Evolutionary conservation across 92 coral and sea anemone species (phyloP).

Genomic region (Epizoanthus scotinus): DNA sequence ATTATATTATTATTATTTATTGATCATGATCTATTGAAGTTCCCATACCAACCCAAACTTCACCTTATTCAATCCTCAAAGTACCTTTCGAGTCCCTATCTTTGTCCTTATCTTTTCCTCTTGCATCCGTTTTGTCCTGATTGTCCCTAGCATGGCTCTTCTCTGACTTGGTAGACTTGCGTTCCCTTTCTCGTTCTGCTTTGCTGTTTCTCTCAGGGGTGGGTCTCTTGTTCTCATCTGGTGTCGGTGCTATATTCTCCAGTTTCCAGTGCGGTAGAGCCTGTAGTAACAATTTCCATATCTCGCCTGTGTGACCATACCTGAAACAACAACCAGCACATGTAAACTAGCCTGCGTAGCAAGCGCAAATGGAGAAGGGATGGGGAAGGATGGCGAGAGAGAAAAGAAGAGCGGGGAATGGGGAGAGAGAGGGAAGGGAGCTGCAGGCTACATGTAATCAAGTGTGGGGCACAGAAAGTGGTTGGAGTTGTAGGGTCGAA

Average conservation of each 20-base stretch:
- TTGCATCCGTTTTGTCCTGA: constrained; percentile 45
- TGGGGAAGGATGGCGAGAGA: no score
- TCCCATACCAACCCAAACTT: not conserved
- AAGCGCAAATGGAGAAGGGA: no score
- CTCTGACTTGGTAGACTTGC: constrained; percentile 74
- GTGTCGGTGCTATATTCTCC: constrained; percentile 87
- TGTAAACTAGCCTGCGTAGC: no score
- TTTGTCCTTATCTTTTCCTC: constrained; percentile 67
- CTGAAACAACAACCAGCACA: constrained; percentile 40
- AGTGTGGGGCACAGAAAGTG: not conserved
- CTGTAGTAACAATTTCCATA: constrained; percentile 87
- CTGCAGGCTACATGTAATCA: no score
- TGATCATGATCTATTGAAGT: no score
- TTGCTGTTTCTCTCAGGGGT: constrained; percentile 50
- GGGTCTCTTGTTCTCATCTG: constrained; percentile 63
- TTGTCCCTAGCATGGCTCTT: constrained; percentile 59
- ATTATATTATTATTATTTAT: no score
- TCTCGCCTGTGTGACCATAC: constrained; percentile 83
- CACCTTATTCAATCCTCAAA: not conserved
- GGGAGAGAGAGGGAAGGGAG: no score
- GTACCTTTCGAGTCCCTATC: not conserved
- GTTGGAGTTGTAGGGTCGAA: no score
- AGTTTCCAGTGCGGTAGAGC: constrained; percentile 92
- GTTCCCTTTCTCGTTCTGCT: constrained; percentile 74
- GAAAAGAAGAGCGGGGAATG: no score